Conservation (phyloP, 2,113 vertebrate species). For the Plestiodon gilberti region DNA sequence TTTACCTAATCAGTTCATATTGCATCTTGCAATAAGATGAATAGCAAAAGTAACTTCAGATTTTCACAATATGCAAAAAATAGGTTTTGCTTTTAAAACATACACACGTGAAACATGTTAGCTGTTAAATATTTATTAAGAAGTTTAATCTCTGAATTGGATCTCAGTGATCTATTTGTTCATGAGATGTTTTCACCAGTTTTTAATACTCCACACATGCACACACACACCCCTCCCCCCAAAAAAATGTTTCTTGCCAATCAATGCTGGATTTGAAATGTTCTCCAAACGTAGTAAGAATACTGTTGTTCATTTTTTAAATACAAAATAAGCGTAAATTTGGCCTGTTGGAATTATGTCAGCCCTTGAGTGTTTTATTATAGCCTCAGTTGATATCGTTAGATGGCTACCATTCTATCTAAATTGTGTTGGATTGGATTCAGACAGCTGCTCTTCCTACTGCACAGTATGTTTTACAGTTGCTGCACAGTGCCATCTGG, state of each 20-base stretch:
- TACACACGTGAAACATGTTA: slow-evolving; percentile 36
- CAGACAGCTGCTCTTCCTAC: neutral
- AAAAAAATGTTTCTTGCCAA: slow-evolving; percentile 53
- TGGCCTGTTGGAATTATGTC: slow-evolving; percentile 58
- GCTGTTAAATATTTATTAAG: slow-evolving; percentile 35
- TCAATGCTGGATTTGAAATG: slow-evolving; percentile 61
- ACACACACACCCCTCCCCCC: neutral
- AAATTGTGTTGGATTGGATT: slow-evolving; percentile 27
- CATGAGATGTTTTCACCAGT: slow-evolving; percentile 52
- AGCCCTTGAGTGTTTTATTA: slow-evolving; percentile 45
- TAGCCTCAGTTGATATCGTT: slow-evolving; percentile 40
- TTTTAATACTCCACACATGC: slow-evolving; percentile 50
- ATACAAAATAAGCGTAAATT: slow-evolving; percentile 49
- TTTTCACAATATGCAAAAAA: slow-evolving; percentile 43
- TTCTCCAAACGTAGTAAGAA: slow-evolving; percentile 55
- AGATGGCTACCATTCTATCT: slow-evolving; percentile 38
- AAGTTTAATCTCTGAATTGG: slow-evolving; percentile 49
- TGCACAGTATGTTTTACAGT: neutral
- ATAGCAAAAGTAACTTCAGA: neutral
- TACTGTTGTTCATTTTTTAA: slow-evolving; percentile 49
- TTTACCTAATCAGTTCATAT: slow-evolving; percentile 35
- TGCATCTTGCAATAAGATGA: slow-evolving; percentile 31
- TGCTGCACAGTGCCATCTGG: neutral
- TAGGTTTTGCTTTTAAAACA: slow-evolving; percentile 45
- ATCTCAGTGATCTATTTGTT: slow-evolving; percentile 47